These are phyloP conservation scores for Melanocharis versteri DNA, from an alignment of 2,113 vertebrate species.

Conservation along the genomic window DNA sequence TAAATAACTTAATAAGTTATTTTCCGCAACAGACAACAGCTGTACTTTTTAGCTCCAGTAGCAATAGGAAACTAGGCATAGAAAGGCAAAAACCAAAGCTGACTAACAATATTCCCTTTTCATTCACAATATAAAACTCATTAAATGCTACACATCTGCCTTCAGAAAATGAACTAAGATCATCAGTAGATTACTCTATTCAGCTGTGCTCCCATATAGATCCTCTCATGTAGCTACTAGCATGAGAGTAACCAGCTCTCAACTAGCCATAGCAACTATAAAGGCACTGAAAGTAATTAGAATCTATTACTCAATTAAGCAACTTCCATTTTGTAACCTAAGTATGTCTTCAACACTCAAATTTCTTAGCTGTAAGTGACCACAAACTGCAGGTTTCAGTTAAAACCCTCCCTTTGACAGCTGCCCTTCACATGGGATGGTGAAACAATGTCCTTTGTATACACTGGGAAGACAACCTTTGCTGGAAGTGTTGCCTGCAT, in stretches of 20 bases:
- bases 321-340: not conserved
- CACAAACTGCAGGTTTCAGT: not conserved
- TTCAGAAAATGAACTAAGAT: not conserved
- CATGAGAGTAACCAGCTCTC: not conserved
- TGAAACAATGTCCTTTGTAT: not conserved
- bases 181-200: not conserved
- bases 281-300: not conserved
- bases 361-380: not conserved
- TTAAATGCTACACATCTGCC: not conserved
- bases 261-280: not conserved
- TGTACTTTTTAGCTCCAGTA: not conserved
- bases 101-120: not conserved
- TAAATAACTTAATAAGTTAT: not conserved
- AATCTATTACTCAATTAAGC: not conserved
- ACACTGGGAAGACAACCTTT: not conserved
- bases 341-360: not conserved
- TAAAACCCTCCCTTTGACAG: not conserved
- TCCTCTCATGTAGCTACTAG: not conserved
- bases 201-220: not conserved
- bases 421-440: not conserved
- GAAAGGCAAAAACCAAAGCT: not conserved
- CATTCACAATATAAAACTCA: not conserved
- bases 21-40: not conserved
- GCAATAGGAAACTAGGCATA: not conserved
- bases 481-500: not conserved